Base-by-base conservation (phyloP, 2,888 invertebrate genomes). In the Agrochola macilenta region DNA sequence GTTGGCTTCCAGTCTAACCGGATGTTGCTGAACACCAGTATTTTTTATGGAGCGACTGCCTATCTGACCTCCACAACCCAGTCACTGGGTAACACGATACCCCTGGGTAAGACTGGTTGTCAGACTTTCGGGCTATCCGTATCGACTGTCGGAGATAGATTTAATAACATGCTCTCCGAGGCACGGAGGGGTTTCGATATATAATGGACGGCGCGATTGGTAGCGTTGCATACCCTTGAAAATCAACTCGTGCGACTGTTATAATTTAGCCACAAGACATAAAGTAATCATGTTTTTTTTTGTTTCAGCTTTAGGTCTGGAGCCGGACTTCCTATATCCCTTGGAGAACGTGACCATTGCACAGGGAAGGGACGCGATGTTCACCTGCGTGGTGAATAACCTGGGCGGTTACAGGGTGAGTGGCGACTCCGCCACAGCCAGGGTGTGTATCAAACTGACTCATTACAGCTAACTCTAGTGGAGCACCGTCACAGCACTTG, bases 391-490 rank as follows among this genome's bases (percentile, higher is more conserved):
- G 93, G 98, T 98, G 92, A 98, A 98, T 97, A 98, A 98, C 97
- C 97, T 98, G 94, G 98, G 98, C 92, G 98, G 98, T 97, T 97
- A 98, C 97, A 98, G 98, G 98, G 99, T 99, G 98, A 98, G 98
- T 98, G 98, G 98, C 97, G 98, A 98, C 97, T 97, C 97, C 97
- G 97, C 98, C 97, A 98, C 97, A 95, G 98, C 98, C 97, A 98
- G 98, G 98, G 98, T 98, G 98, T 98, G 98, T 98, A 98, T 98
- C 97, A 93, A 95, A 94, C 94, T 90, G 91, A 95, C 93, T 94
- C 93, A 91, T 91, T 95, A 95, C 96, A 95, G 95, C 94, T 95
- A 95, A 91, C 91, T 92, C 91, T 96, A 96, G 96, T 94, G 94
- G 94, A 95, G 96, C 96, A 96, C 95, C 90, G 90, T 93, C 93